These are phyloP conservation scores for Mus spretus DNA, from an alignment of 2,797 vertebrate genomes.

Conservation along the genomic window DNA sequence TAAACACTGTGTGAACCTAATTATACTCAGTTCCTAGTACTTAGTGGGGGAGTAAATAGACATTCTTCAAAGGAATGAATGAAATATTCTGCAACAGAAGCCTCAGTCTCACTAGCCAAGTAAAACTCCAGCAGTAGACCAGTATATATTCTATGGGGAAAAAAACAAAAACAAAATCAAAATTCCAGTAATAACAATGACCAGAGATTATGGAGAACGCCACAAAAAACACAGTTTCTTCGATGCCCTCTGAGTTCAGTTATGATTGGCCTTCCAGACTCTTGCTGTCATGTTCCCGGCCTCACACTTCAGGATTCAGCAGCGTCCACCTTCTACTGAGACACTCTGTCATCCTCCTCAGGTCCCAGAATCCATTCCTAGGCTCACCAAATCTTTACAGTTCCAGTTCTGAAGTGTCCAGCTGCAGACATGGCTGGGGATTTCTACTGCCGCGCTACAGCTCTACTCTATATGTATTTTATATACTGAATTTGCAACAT, in stretches of 20 bases:
- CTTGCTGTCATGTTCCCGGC: neutral
- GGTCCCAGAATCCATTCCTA: neutral
- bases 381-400: neutral
- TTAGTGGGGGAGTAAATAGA: conserved; percentile 10
- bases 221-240: neutral
- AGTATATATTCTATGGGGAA: neutral
- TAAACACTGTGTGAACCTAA: conserved; percentile 16
- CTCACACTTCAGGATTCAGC: neutral
- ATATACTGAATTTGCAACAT: neutral
- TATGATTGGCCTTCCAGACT: neutral
- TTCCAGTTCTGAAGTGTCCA: conserved; percentile 32
- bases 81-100: neutral
- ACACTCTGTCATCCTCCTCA: neutral
- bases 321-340: neutral
- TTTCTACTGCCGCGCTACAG: neutral
- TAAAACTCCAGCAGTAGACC: neutral
- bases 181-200: neutral
- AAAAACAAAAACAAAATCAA: neutral
- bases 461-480: neutral
- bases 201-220: neutral
- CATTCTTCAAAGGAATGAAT: conserved; percentile 9
- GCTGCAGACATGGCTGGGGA: neutral
- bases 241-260: neutral
- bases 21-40: neutral
- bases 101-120: conserved; percentile 15